These are phyloP conservation scores for Eurois occulta DNA, from an alignment of 2,888 invertebrate genomes.

Conservation along the genomic window DNA sequence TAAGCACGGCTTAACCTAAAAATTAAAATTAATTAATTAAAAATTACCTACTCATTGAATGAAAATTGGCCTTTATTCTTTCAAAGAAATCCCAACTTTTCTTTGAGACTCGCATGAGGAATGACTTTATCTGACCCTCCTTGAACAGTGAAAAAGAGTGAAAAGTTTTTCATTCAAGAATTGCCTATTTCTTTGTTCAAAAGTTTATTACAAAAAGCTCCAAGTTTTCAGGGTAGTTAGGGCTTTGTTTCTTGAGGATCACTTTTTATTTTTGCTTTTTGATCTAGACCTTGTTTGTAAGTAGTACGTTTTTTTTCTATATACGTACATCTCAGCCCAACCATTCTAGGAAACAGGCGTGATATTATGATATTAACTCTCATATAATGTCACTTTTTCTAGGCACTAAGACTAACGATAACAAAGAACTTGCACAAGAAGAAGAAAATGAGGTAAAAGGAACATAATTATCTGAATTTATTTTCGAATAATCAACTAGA, in stretches of 20 bases:
- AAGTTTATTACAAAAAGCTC: slow-evolving; percentile 2
- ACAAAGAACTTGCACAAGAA: background rate
- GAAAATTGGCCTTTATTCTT: slow-evolving; percentile 5
- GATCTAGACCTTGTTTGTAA: background rate
- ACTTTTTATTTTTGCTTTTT: background rate
- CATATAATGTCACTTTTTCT: background rate
- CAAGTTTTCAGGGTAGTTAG: background rate
- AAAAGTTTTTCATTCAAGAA: slow-evolving; percentile 40
- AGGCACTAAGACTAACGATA: background rate
- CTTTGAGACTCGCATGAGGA: background rate
- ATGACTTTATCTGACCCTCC: slow-evolving; percentile 14
- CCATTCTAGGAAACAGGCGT: background rate
- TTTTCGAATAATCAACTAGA: slow-evolving; percentile 3
- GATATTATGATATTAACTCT: background rate
- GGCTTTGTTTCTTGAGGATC: slow-evolving; percentile 1
- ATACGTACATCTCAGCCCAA: background rate
- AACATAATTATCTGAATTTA: background rate
- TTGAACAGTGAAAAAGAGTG: background rate
- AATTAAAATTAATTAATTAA: no score
- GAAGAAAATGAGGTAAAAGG: background rate
- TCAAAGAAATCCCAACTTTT: slow-evolving; percentile 13
- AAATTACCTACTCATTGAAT: no score
- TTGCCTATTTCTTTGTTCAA: slow-evolving; percentile 9
- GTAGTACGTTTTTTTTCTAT: background rate
- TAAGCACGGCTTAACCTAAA: no score